Percentiles rank a stretch among this genome's conserved stretches.
phyloP scores from a whole-genome alignment of 2,888 invertebrate species.

The Ormyrus labotus region DNA sequence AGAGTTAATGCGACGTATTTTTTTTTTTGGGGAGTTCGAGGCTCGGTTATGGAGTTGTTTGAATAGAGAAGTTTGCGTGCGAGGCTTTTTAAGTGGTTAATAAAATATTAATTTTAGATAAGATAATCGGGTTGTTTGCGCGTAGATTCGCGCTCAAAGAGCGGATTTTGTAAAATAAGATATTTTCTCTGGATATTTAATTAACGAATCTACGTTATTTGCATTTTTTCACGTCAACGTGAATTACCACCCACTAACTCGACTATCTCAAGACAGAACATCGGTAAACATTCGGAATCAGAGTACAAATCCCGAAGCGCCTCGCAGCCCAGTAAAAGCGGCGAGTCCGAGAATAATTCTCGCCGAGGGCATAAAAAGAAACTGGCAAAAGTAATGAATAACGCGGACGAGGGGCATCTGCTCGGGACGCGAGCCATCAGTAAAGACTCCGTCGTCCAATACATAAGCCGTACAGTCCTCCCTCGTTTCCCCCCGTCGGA shows the following conservation, averaged over 20 bases:
- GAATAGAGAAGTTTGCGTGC: background rate
- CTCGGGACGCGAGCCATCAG: slow-evolving; percentile 71
- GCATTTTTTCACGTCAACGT: slow-evolving; percentile 55
- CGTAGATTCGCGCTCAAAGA: background rate
- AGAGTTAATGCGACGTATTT: background rate
- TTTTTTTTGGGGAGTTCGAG: too few relatives aligned
- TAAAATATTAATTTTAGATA: background rate
- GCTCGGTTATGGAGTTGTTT: too few relatives aligned
- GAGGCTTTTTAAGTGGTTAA: background rate
- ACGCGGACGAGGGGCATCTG: slow-evolving; percentile 70
- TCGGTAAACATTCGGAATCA: too few relatives aligned
- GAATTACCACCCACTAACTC: slow-evolving; percentile 50
- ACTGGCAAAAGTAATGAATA: slow-evolving; percentile 72
- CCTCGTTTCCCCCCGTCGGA: slow-evolving; percentile 61
- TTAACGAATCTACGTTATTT: too few relatives aligned
- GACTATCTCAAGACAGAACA: too few relatives aligned
- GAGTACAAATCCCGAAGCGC: too few relatives aligned
- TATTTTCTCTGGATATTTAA: too few relatives aligned
- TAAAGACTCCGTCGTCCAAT: slow-evolving; percentile 64
- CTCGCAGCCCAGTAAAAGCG: too few relatives aligned
- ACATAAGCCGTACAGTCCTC: slow-evolving; percentile 15
- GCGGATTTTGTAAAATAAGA: background rate
- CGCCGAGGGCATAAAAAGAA: too few relatives aligned
- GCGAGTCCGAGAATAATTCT: too few relatives aligned
- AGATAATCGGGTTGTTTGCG: slow-evolving; percentile 2